phyloP scores from a whole-genome alignment of 2,113 vertebrate genomes.

The Myrmecobius fasciatus region DNA sequence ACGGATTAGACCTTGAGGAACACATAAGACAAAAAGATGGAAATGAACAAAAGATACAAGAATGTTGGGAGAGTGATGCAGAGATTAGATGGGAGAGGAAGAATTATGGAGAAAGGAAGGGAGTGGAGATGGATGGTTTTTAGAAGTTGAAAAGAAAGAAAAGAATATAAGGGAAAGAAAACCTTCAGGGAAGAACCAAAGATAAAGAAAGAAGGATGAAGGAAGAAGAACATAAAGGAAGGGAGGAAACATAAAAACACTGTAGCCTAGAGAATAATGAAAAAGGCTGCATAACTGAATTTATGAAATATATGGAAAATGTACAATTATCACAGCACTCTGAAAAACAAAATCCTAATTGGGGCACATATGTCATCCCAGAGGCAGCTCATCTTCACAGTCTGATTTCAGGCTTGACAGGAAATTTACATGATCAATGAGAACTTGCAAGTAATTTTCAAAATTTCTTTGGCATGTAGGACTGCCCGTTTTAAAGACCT shows the following conservation, averaged over 20 bases:
- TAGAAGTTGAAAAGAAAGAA: background rate
- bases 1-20: background rate
- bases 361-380: constrained; percentile 3
- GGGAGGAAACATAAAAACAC: background rate
- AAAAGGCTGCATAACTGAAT: background rate
- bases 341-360: background rate
- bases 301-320: background rate
- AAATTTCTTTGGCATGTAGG: background rate
- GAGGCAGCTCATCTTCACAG: background rate
- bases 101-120: background rate
- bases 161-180: background rate
- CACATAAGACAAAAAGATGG: background rate
- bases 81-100: background rate
- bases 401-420: background rate
- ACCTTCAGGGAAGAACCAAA: background rate
- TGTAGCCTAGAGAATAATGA: background rate
- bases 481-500: background rate
- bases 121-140: background rate
- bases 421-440: background rate
- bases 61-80: background rate
- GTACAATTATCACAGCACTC: background rate
- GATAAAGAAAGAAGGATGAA: background rate
- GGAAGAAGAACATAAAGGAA: background rate
- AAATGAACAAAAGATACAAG: background rate
- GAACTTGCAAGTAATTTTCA: background rate